phyloP scores from a whole-genome alignment of 2,113 vertebrate genomes.

The Neotragus pygmaeus region DNA sequence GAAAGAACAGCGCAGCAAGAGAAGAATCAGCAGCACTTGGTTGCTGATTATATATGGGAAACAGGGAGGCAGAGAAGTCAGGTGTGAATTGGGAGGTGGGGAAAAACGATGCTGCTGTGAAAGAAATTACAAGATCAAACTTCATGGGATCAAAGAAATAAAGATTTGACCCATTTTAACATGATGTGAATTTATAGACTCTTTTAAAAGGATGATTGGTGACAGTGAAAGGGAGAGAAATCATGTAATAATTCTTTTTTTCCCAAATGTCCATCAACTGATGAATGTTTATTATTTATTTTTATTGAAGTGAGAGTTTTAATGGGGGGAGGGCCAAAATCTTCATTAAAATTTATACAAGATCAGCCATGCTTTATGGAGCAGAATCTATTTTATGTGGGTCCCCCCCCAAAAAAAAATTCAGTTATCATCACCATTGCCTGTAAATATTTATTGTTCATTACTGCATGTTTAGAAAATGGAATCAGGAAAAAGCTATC shows the following conservation, averaged over 20 bases:
- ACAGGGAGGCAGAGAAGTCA: background rate
- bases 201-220: background rate
- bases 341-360: background rate
- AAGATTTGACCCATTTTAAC: background rate
- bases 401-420: background rate
- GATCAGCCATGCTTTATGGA: background rate
- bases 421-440: background rate
- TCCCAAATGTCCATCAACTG: background rate
- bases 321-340: background rate
- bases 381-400: background rate
- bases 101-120: background rate
- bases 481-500: background rate
- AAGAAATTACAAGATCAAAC: background rate
- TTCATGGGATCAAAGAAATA: background rate
- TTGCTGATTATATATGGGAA: background rate
- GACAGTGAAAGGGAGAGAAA: background rate
- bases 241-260: background rate
- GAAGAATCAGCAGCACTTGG: background rate
- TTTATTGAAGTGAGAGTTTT: background rate
- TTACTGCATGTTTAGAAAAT: conserved; percentile 2
- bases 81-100: background rate
- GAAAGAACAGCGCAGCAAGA: background rate
- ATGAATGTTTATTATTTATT: background rate
- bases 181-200: background rate
- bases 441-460: background rate